Base-by-base conservation (phyloP, 2,797 vertebrate genomes). In the Arremon brunneinucha region DNA sequence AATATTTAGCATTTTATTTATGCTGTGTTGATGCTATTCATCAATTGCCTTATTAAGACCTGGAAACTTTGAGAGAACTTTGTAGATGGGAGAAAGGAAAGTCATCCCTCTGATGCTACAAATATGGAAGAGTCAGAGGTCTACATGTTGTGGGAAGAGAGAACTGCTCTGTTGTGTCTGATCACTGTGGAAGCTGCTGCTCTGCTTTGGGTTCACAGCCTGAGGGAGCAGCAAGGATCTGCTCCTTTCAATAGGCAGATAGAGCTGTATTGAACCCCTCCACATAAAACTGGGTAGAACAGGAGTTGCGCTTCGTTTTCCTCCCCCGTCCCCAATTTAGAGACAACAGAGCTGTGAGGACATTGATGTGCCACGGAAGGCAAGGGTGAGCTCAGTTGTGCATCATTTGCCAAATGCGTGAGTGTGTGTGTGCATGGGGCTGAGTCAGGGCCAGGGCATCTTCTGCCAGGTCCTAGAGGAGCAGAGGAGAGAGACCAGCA, bases 1-100 rank as follows among this genome's bases (percentile, higher is more conserved):
- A 92, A 89, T 95, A 91, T 88, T 93, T 92, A 92, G 57, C 6
- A 6, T 90, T 92, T 93, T 65, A 90, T 92, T 94, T 93, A 79
- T 90, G 59, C 37, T 3, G 1, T 64, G 80, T 87, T 87, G 74
- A 87, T 79, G 74, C 49, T 76, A 55, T 94, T 96, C 87, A 59
- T 91, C 87, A 90, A 86, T 90, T 90, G 37, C 52, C 37, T 79
- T 91, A 84, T 84, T 94, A 94, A 90, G 69, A 70, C 83, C 49
- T 49, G 60, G 80, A 68, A 94, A 70, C 46, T 88, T 75, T 49
- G 63, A 63, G 59, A 91, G 34, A 83, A 92, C 3, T 0, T 67
- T 5, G 2, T 37, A 56, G 17, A 67, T 34, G 32, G 67, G 49
- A 91, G 39, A 71, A 76, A 71, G 50, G 21, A 47, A 95, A 94